A percentile compares a stretch with the other conserved stretches of the same genome.
Evolutionary conservation across 2,113 vertebrate genomes (phyloP).

Genomic region (Brienomyrus brachyistius): DNA sequence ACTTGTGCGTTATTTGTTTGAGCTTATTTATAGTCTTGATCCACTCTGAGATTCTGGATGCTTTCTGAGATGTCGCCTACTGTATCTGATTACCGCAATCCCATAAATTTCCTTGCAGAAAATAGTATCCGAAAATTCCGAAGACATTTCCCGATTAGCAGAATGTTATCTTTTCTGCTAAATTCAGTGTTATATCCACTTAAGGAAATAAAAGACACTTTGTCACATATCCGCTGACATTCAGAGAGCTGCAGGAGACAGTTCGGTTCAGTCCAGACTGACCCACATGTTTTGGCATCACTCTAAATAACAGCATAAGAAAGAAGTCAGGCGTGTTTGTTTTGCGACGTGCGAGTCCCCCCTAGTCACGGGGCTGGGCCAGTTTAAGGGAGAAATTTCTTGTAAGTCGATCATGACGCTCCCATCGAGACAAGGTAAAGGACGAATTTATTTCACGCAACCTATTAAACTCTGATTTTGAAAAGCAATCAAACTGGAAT

Average conservation of each 20-base stretch:
- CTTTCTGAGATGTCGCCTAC: constrained; percentile 6
- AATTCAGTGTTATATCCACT: constrained; percentile 6
- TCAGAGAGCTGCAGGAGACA: neutral
- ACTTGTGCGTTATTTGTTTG: constrained; percentile 11
- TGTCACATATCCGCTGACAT: neutral
- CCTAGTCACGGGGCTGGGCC: neutral
- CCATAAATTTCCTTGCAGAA: neutral
- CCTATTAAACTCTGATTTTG: neutral
- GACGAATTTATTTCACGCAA: neutral
- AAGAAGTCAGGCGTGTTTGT: neutral
- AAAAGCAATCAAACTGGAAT: neutral
- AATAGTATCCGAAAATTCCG: constrained; percentile 9
- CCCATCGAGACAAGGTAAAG: neutral
- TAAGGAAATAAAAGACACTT: neutral
- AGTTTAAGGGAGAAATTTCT: neutral
- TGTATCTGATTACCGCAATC: constrained; percentile 12
- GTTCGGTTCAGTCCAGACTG: constrained; percentile 16
- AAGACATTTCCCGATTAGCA: neutral
- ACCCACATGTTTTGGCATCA: constrained; percentile 12
- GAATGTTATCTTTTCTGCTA: neutral
- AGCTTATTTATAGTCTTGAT: constrained; percentile 39
- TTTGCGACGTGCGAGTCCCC: neutral
- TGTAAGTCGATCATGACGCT: neutral
- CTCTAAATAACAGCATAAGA: neutral
- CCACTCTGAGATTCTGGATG: neutral